Evolutionary conservation across 2,888 invertebrate genomes (phyloP).

Genomic region (Macropis europaea): DNA sequence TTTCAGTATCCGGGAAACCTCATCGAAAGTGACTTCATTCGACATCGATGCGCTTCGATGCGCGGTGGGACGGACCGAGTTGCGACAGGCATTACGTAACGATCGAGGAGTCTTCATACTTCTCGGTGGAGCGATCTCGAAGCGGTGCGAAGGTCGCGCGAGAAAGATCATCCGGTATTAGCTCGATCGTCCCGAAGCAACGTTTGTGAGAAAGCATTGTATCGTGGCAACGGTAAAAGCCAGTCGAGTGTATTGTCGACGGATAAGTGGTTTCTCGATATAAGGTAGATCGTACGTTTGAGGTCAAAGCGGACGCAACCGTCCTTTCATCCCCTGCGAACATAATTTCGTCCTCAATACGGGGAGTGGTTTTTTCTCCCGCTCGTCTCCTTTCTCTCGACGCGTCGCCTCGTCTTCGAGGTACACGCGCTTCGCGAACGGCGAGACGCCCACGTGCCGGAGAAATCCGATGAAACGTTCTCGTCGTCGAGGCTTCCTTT

Average conservation of each 20-base stretch:
- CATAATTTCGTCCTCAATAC: conserved; percentile 10
- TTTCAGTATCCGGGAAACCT: conserved; percentile 28
- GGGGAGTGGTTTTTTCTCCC: background rate
- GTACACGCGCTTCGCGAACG: background rate
- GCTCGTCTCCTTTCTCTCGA: background rate
- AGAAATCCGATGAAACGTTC: background rate
- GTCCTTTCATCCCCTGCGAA: background rate
- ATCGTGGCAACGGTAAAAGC: background rate
- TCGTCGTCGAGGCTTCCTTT: background rate
- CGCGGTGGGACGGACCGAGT: conserved; percentile 7
- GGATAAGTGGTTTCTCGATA: conserved; percentile 3
- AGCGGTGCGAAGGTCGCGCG: too few species aligned
- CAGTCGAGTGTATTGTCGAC: background rate
- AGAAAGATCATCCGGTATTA: too few species aligned
- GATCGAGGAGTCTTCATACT: too few species aligned
- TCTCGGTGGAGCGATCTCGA: too few species aligned
- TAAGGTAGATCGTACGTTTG: background rate
- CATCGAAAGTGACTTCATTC: conserved; percentile 34
- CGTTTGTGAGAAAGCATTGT: too few species aligned
- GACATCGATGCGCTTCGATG: conserved; percentile 14
- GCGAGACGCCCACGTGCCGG: background rate
- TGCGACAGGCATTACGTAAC: conserved; percentile 1
- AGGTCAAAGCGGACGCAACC: background rate
- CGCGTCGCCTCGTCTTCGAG: background rate
- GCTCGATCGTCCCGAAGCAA: too few species aligned